Percentiles rank a stretch among this genome's conserved stretches.
Evolutionary conservation across 23 tunicate genomes (phyloP).

Genomic region (Phallusia fumigata): DNA sequence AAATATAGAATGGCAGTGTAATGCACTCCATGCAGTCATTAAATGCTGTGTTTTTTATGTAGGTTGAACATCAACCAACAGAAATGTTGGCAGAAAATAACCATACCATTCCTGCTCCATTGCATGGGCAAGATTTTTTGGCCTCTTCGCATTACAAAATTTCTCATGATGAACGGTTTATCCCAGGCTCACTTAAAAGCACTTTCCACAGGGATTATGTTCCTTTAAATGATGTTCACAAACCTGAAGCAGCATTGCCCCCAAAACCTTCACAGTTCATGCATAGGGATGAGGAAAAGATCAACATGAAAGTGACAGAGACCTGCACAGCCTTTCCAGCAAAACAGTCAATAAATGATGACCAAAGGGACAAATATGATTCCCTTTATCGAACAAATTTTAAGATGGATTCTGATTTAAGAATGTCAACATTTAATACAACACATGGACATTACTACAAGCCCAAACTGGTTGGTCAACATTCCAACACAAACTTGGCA

Average conservation of each 20-base stretch:
- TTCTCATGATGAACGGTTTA: conserved; percentile 63
- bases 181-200: conserved; percentile 57
- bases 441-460: conserved; percentile 56
- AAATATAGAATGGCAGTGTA: too few relatives aligned
- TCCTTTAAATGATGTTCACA: conserved; percentile 35
- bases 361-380: conserved; percentile 63
- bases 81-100: neutral
- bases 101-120: conserved; percentile 48
- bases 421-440: conserved; percentile 64
- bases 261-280: conserved; percentile 62
- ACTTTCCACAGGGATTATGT: conserved; percentile 64
- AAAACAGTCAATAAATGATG: conserved; percentile 35
- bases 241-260: conserved; percentile 63
- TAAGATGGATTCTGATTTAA: conserved; percentile 67
- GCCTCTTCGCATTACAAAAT: conserved; percentile 68
- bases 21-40: too few relatives aligned
- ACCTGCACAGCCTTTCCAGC: conserved; percentile 59
- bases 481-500: conserved; percentile 25
- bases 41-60: too few relatives aligned
- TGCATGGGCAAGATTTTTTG: conserved; percentile 63
- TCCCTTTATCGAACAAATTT: conserved; percentile 77
- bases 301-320: conserved; percentile 54
- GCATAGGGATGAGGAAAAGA: conserved; percentile 75
- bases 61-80: neutral
- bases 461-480: conserved; percentile 25